Base-by-base conservation (phyloP, 2,888 invertebrate genomes). In the Papilio demoleus region DNA sequence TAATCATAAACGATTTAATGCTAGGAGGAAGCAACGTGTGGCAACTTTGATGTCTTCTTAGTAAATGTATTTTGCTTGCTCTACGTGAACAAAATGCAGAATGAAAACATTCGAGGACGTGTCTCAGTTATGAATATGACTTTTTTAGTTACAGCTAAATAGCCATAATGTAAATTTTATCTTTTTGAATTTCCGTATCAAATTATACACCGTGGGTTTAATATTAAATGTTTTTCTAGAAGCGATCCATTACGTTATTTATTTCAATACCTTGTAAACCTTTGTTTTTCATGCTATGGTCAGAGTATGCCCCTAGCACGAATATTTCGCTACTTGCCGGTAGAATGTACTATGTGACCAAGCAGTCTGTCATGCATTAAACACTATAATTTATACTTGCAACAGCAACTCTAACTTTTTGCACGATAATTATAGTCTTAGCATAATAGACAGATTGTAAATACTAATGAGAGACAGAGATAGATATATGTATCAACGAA, bases 21-120 rank as follows among this genome's bases (percentile, higher is more conserved):
- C 17, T 31, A 53, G 24, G 14, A 65, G 68, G 65, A 68, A 68
- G 65, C 59, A 68, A 59, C 59, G 63, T 68, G 59, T 64, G 27
- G 68, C 68, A 50, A 65, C 65, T 60, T 60, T 65, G 60, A 65
- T 65, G 68, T 69, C 17, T 65, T 70, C 61, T 62, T 45, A 53
- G 65, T 56, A 58, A 58, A 65, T 58, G 40, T 27, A 65, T 65
- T 42, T 60, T 5, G 60, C 50, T 31, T n/a, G 24, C 34, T 31
- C 12, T 12, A 69, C 65, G 65, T 69, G 69, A 53, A 61, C 27
- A 22, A 65, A 65, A 65, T 69, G 42, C 40, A 31, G 42, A 65
- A 69, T 53, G 5, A 40, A 61, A 50, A 61, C 59, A 14, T 4
- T 42, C 24, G 34, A 65, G 40, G 24, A 40, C 65, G 31, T 27